phyloP scores from a whole-genome alignment of 2,888 invertebrate genomes.

The Lordiphosa andalusiaca region DNA sequence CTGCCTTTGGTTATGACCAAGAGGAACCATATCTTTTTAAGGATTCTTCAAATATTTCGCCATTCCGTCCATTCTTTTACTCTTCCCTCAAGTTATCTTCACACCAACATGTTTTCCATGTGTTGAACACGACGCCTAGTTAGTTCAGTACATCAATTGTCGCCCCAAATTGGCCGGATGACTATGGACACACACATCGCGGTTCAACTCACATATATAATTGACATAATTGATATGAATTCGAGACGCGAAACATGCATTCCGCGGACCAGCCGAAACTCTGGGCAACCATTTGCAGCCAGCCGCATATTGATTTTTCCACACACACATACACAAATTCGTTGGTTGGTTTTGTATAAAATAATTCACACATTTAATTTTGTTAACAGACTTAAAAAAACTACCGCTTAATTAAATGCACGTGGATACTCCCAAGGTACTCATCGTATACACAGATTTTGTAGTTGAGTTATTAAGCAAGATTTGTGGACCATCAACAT shows the following conservation, averaged over 20 bases:
- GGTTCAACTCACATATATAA: conserved; percentile 34
- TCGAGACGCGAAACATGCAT: conserved; percentile 16
- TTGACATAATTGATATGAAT: conserved; percentile 55
- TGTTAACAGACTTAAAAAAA: conserved; percentile 32
- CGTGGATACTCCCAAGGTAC: conserved; percentile 30
- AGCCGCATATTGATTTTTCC: conserved; percentile 46
- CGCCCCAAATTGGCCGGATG: conserved; percentile 41
- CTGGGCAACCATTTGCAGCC: conserved; percentile 6
- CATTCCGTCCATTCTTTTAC: no score
- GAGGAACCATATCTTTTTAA: no score
- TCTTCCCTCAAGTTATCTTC: not conserved
- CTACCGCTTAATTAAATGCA: conserved; percentile 55
- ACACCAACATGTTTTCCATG: conserved; percentile 2
- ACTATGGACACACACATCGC: not conserved
- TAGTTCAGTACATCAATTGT: conserved; percentile 50
- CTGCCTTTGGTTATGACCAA: no score
- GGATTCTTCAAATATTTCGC: no score
- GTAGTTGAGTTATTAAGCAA: conserved; percentile 15
- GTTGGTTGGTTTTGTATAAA: conserved; percentile 9
- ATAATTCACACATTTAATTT: conserved; percentile 31
- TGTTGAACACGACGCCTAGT: conserved; percentile 34
- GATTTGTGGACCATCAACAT: conserved; percentile 3
- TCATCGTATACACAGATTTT: conserved; percentile 26
- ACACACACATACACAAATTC: conserved; percentile 1
- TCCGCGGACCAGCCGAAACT: conserved; percentile 6